These are phyloP conservation scores for Enteromius argenteus DNA, from an alignment of 2,797 vertebrate genomes.

Conservation along the genomic window DNA sequence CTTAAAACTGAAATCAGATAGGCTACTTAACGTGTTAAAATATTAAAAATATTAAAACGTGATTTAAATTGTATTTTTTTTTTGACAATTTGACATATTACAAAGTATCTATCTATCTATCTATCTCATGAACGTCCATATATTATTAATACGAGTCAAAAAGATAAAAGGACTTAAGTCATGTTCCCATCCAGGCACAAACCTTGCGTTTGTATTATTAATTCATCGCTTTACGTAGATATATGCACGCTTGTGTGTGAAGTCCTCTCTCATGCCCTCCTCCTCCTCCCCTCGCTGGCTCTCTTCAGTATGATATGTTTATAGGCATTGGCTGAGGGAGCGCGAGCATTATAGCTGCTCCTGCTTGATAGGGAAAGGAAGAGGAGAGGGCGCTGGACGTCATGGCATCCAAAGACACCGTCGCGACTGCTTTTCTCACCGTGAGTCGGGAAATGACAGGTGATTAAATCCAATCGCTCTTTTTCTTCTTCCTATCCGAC, in stretches of 20 bases:
- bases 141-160: not conserved
- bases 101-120: not conserved
- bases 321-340: slow-evolving; percentile 61
- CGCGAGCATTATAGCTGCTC: slow-evolving; percentile 66
- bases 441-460: slow-evolving; percentile 82
- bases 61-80: not conserved
- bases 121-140: not conserved
- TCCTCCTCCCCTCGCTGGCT: slow-evolving; percentile 30
- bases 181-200: slow-evolving; percentile 1
- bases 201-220: slow-evolving; percentile 27
- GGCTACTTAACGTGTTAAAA: not conserved
- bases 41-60: not conserved
- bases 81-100: not conserved
- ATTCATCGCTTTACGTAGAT: slow-evolving; percentile 19
- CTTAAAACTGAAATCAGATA: not conserved
- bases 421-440: slow-evolving; percentile 69
- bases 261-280: slow-evolving; percentile 50
- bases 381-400: slow-evolving; percentile 50
- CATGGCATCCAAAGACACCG: slow-evolving; percentile 79
- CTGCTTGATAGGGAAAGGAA: slow-evolving; percentile 62
- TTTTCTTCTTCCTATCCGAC: slow-evolving; percentile 3
- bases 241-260: slow-evolving; percentile 30
- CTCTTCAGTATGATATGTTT: slow-evolving; percentile 61
- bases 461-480: slow-evolving; percentile 54
- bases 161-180: not conserved